Evolutionary conservation across 2,797 vertebrate genomes (phyloP).

Genomic region (Allobates femoralis): DNA sequence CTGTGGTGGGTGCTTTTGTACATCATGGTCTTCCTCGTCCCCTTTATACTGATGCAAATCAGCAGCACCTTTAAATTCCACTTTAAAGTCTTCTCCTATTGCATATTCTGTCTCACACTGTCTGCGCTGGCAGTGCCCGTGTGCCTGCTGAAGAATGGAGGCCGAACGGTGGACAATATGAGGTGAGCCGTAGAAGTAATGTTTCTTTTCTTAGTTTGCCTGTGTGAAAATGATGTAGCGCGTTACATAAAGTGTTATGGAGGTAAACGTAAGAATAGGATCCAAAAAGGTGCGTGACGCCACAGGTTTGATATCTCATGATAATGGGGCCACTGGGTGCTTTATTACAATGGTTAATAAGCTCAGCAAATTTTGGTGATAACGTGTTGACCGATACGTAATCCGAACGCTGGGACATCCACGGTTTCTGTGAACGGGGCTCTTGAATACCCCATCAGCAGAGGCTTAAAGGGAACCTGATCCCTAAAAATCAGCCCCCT

Average conservation of each 20-base stretch:
- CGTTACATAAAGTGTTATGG: background rate
- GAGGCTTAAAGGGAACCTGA: no score
- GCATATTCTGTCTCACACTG: constrained; percentile 78
- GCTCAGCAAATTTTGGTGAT: no score
- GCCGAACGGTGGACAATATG: constrained; percentile 92
- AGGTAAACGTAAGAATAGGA: background rate
- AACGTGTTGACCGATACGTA: no score
- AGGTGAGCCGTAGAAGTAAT: constrained; percentile 68
- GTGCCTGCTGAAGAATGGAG: constrained; percentile 87
- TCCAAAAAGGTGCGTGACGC: no score
- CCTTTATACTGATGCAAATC: constrained; percentile 78
- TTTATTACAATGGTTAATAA: background rate
- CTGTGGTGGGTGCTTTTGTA: constrained; percentile 74
- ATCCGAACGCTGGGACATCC: no score
- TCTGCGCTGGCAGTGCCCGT: constrained; percentile 78
- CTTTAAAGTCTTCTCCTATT: constrained; percentile 86
- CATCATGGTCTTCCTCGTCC: constrained; percentile 75
- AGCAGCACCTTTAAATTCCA: constrained; percentile 84
- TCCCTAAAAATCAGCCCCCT: no score
- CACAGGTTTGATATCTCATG: background rate
- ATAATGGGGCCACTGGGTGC: background rate
- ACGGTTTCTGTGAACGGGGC: no score
- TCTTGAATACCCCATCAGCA: no score
- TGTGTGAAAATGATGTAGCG: no score
- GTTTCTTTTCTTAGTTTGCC: background rate